Conservation (phyloP, 2,797 vertebrate species). For the Megalops cyprinoides region DNA sequence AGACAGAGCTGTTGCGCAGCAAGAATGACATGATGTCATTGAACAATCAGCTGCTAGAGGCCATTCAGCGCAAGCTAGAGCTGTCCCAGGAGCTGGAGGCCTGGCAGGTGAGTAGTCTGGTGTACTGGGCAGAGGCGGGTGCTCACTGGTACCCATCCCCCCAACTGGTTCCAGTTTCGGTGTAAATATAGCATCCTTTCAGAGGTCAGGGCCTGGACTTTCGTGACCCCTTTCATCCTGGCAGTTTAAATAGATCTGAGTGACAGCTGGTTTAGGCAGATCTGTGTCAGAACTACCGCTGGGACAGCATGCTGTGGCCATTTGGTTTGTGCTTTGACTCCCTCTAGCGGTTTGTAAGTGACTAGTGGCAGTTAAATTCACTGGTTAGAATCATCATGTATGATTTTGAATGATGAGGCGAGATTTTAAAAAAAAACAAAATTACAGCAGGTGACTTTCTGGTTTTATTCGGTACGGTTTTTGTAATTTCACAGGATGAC, state of each 20-base stretch:
- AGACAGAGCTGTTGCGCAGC: conserved; percentile 76
- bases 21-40: conserved; percentile 77
- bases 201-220: conserved; percentile 20
- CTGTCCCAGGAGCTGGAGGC: conserved; percentile 86
- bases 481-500: conserved; percentile 71
- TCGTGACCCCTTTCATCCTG: background rate
- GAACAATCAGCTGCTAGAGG: conserved; percentile 84
- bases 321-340: conserved; percentile 42
- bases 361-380: conserved; percentile 28
- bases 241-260: conserved; percentile 42
- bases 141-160: conserved; percentile 21
- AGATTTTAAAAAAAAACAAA: background rate
- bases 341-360: conserved; percentile 26
- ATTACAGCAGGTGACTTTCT: background rate
- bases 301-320: conserved; percentile 44
- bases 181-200: conserved; percentile 25
- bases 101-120: conserved; percentile 77
- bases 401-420: background rate
- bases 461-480: background rate
- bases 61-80: conserved; percentile 83
- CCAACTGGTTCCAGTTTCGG: background rate
- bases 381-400: background rate
- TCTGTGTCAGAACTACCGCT: conserved; percentile 38
- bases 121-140: background rate
- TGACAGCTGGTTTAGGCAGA: conserved; percentile 48